A percentile compares a stretch with the other conserved stretches of the same genome.
Conservation (phyloP, 1,140 invertebrate genomes). For the Papilio xuthus region DNA sequence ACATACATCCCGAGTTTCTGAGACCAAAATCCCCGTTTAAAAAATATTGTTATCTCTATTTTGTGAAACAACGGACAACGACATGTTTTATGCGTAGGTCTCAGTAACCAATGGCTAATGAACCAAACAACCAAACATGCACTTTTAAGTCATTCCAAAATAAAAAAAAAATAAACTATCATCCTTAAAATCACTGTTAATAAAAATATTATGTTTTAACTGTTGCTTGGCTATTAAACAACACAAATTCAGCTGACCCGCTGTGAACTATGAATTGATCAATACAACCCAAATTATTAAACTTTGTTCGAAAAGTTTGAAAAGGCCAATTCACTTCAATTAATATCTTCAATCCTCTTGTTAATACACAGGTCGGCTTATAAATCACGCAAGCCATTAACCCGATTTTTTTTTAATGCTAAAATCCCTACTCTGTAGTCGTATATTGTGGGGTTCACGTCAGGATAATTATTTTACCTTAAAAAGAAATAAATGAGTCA, state of each 20-base stretch:
- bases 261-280: constrained; percentile 21
- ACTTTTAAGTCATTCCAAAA: no score
- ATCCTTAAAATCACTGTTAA: neutral
- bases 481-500: no score
- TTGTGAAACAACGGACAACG: no score
- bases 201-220: neutral
- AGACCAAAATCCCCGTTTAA: no score
- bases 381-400: constrained; percentile 22
- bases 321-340: constrained; percentile 30
- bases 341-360: constrained; percentile 16
- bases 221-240: neutral
- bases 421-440: neutral
- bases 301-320: constrained; percentile 28
- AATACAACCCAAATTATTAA: constrained; percentile 18
- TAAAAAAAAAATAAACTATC: no score
- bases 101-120: no score
- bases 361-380: neutral
- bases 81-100: no score
- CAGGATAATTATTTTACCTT: neutral
- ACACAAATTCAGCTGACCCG: neutral
- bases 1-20: no score
- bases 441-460: neutral
- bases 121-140: no score
- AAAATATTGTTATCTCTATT: no score
- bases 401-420: constrained; percentile 6